phyloP scores from a whole-genome alignment of 2,888 invertebrate species.

The Lasioglossum zephyrum region DNA sequence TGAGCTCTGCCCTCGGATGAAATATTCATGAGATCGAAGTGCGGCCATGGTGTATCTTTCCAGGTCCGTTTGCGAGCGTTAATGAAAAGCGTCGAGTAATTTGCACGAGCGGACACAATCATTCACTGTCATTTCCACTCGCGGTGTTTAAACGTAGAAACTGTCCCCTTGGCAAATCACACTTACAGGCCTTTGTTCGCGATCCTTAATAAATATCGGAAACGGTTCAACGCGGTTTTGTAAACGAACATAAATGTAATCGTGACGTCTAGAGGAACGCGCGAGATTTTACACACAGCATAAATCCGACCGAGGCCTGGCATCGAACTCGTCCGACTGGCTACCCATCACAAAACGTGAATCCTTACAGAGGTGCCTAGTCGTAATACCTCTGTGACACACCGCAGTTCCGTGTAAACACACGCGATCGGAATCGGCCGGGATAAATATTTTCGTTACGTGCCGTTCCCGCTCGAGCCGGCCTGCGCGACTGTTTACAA shows the following conservation, averaged over 20 bases:
- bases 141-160: background rate
- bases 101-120: no score
- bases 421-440: background rate
- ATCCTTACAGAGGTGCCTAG: no score
- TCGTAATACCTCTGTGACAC: no score
- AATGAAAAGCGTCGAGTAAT: background rate
- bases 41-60: conserved; percentile 8
- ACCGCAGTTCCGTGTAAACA: conserved; percentile 29
- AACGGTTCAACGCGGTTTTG: no score
- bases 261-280: background rate
- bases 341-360: no score
- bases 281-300: background rate
- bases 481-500: background rate
- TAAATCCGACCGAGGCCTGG: background rate
- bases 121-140: background rate
- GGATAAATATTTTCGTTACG: conserved; percentile 51
- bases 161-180: background rate
- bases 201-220: background rate
- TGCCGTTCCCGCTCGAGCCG: conserved; percentile 12
- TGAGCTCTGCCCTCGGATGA: conserved; percentile 29
- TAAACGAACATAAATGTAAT: background rate
- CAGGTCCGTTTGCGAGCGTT: conserved; percentile 19
- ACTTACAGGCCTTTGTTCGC: background rate
- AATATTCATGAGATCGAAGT: conserved; percentile 48
- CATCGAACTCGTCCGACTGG: background rate